Evolutionary conservation across 1,140 invertebrate species (phyloP), one percentile per base, ranked within the genome.

Genomic region (Trissolcus basalis): DNA sequence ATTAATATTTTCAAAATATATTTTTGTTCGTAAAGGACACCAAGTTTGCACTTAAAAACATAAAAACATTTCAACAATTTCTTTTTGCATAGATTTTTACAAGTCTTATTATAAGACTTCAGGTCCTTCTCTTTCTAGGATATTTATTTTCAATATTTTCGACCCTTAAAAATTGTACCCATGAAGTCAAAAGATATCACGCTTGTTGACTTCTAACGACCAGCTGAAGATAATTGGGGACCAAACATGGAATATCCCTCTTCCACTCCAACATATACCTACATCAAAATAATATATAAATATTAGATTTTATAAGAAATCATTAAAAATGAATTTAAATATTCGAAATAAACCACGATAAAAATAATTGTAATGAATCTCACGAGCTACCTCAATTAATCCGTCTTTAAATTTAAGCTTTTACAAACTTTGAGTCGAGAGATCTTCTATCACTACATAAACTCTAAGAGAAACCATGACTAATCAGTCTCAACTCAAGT

Each of bases 401-500:
- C 27, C 10, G 1, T n/a, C 9, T 49, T 32, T 16, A 49, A 59
- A 59, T 39, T 55, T 55, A 54, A 70, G 55, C 58, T 49, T 61
- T 49, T 15, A 8, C 12, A 44, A 70, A 55, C 58, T 61, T 60
- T 11, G n/a, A 16, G 36, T 36, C 61, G 47, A 70, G 61, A 70
- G 56, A 61, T 71, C 51, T 13, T 50, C 58, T 51, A 71, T 56
- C 53, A 63, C 68, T 61, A 58, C 39, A 44, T 55, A 70, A 70
- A 70, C 58, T 70, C 45, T 15, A 44, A 56, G 58, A 56, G 58
- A 63, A 56, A 50, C 51, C 50, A 70, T 70, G 58, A 50, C 58
- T 70, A 70, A 70, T 61, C 67, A 70, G 67, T 70, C 67, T 70
- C 56, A 70, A 63, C 58, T 56, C 51, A 13, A 63, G 36, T 63